Conservation (phyloP, 2,888 invertebrate species). For the Drosophila yooni region DNA sequence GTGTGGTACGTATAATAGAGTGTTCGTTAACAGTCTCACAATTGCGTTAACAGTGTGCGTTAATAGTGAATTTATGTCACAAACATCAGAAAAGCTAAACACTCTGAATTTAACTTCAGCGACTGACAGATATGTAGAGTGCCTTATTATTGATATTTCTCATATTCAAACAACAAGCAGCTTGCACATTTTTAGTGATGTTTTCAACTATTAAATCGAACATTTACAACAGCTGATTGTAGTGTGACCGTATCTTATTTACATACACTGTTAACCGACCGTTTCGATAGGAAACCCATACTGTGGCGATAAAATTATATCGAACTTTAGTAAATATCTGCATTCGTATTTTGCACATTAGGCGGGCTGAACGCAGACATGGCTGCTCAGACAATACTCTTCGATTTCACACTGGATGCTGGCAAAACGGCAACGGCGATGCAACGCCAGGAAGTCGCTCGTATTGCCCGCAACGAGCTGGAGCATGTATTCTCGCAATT, state of each 20-base stretch:
- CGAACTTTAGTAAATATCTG: conserved; percentile 16
- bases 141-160: background rate
- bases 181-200: conserved; percentile 9
- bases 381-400: conserved; percentile 92
- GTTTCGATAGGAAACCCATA: conserved; percentile 21
- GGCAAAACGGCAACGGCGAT: conserved; percentile 88
- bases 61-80: background rate
- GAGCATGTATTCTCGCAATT: conserved; percentile 90
- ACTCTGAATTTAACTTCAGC: background rate
- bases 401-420: conserved; percentile 92
- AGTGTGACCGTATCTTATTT: conserved; percentile 14
- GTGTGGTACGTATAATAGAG: conserved; percentile 8
- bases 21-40: background rate
- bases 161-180: too few species aligned
- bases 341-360: conserved; percentile 53
- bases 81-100: background rate
- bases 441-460: conserved; percentile 88
- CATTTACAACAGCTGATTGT: conserved; percentile 22
- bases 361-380: conserved; percentile 84
- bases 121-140: background rate
- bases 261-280: background rate
- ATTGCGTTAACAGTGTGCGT: conserved; percentile 21
- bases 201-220: background rate
- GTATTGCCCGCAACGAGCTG: conserved; percentile 89
- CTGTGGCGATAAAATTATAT: conserved; percentile 23